phyloP scores from a whole-genome alignment of 23 tunicate genomes.

The Botrylloides violaceus region DNA sequence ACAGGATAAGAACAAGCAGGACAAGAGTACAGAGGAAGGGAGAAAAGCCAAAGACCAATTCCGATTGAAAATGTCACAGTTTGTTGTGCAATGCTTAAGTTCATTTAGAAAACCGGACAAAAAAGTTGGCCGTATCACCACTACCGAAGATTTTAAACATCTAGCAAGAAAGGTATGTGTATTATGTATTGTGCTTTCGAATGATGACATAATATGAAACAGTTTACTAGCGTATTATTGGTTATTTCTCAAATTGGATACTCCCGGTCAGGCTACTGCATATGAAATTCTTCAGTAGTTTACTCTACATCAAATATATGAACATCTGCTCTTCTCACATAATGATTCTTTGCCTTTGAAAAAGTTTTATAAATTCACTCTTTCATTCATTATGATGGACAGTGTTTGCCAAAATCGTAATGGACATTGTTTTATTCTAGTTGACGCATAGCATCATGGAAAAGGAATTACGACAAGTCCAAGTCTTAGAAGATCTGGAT shows the following conservation, averaged over 20 bases:
- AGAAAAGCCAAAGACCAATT: conserved; percentile 58
- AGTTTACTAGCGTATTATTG: too few relatives aligned
- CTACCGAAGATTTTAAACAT: conserved; percentile 73
- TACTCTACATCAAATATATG: too few relatives aligned
- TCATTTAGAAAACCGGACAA: conserved; percentile 59
- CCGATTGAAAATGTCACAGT: conserved; percentile 67
- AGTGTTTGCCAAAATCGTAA: not conserved
- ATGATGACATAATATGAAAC: too few relatives aligned
- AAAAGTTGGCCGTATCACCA: conserved; percentile 68
- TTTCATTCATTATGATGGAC: too few relatives aligned
- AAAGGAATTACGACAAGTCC: conserved; percentile 85
- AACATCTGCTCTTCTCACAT: too few relatives aligned
- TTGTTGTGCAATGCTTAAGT: conserved; percentile 59
- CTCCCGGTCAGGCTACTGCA: too few relatives aligned
- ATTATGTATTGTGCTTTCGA: too few relatives aligned
- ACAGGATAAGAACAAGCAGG: not conserved
- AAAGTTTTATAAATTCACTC: too few relatives aligned
- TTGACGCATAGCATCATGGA: conserved; percentile 61
- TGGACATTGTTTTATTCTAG: conserved; percentile 33
- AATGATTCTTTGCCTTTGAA: too few relatives aligned
- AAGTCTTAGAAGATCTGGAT: conserved; percentile 82
- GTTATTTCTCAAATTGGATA: too few relatives aligned
- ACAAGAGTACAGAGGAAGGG: conserved; percentile 37
- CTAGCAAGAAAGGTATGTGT: conserved; percentile 85
- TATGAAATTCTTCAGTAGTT: too few relatives aligned